Conservation (phyloP, 2,888 invertebrate species). For the Hemistola chrysoprasaria region DNA sequence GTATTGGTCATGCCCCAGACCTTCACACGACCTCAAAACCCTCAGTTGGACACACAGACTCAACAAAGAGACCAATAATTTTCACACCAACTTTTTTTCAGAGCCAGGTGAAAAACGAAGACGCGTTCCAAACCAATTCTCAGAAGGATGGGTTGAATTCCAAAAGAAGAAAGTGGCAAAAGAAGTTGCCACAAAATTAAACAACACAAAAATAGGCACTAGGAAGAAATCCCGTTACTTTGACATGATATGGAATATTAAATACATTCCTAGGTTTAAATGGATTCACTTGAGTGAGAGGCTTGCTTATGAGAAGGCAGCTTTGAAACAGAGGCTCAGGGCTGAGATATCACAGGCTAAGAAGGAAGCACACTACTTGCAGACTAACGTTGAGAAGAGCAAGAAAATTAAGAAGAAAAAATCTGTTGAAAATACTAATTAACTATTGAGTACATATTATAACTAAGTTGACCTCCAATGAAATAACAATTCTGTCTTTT, state of each 20-base stretch:
- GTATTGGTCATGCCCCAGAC: too few species aligned
- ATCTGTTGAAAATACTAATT: constrained; percentile 29
- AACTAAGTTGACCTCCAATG: too few species aligned
- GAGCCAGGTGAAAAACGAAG: constrained; percentile 78
- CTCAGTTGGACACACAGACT: too few species aligned
- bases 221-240: constrained; percentile 93
- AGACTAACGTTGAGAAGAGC: constrained; percentile 90
- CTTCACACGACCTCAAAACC: too few species aligned
- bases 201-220: constrained; percentile 93
- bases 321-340: constrained; percentile 91
- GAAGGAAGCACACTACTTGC: constrained; percentile 93
- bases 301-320: constrained; percentile 95
- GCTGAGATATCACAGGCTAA: constrained; percentile 96
- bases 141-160: constrained; percentile 98
- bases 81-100: constrained; percentile 35
- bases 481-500: too few species aligned
- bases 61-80: too few species aligned
- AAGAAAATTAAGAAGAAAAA: constrained; percentile 84
- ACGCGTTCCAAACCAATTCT: constrained; percentile 85
- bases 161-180: constrained; percentile 94
- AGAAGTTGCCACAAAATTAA: constrained; percentile 90
- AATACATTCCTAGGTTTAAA: constrained; percentile 96
- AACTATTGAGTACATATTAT: constrained; percentile 3
- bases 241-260: constrained; percentile 97
- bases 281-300: constrained; percentile 98